phyloP scores from a whole-genome alignment of 2,113 vertebrate genomes.

The Microcebus ravelobensis region DNA sequence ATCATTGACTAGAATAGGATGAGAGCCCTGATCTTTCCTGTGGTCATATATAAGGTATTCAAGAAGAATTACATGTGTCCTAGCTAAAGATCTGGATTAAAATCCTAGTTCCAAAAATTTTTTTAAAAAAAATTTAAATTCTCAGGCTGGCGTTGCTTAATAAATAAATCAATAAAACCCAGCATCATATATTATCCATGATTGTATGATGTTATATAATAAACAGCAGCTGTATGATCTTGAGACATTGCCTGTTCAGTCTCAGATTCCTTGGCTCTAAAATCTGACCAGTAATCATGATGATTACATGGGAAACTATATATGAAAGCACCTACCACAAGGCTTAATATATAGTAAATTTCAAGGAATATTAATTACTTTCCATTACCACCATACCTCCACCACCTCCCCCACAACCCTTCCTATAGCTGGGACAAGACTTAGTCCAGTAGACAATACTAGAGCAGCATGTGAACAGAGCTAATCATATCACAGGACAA shows the following conservation, averaged over 20 bases:
- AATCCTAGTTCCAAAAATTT: neutral
- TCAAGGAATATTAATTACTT: neutral
- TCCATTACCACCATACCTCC: neutral
- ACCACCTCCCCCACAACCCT: neutral
- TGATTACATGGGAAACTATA: neutral
- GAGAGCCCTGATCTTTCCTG: neutral
- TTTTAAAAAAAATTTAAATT: too few relatives aligned
- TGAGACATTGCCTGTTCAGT: neutral
- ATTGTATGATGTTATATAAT: neutral
- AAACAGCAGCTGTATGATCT: neutral
- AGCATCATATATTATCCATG: neutral
- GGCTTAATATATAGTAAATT: constrained; percentile 1
- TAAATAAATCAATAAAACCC: neutral
- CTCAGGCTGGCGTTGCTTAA: too few relatives aligned
- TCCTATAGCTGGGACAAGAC: neutral
- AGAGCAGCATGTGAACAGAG: neutral
- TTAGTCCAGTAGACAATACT: neutral
- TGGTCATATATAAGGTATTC: neutral
- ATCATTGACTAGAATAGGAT: neutral
- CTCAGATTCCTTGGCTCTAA: neutral
- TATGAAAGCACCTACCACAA: constrained; percentile 10
- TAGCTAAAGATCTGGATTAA: constrained; percentile 20
- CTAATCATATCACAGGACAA: neutral
- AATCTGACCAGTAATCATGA: neutral
- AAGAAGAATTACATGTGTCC: neutral